Conservation (phyloP, 2,113 vertebrate species). For the Syrrhaptes paradoxus region DNA sequence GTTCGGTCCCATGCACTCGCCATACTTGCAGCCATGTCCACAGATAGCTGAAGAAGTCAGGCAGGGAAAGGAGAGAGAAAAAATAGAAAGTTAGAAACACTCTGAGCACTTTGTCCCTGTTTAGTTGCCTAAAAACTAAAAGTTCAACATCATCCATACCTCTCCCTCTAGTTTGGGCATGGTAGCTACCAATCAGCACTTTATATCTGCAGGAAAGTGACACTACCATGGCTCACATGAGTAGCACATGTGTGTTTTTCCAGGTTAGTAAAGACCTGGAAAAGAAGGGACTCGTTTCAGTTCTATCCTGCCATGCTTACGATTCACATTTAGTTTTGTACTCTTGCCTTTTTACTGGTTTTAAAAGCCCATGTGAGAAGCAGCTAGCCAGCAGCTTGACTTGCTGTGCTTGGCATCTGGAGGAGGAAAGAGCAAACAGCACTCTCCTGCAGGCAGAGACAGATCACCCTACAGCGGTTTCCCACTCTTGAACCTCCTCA, state of each 20-base stretch:
- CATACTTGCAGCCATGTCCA: conserved; percentile 89
- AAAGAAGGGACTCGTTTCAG: background rate
- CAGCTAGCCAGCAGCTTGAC: background rate
- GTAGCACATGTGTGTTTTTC: background rate
- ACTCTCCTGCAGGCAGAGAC: background rate
- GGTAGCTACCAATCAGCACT: background rate
- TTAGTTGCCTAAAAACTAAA: background rate
- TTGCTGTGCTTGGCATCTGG: background rate
- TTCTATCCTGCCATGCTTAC: background rate
- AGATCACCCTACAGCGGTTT: background rate
- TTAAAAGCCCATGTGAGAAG: background rate
- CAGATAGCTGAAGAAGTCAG: conserved; percentile 82
- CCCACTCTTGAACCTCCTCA: background rate
- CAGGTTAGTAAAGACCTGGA: background rate
- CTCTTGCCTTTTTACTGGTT: background rate
- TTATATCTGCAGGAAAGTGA: background rate
- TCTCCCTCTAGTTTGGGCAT: background rate
- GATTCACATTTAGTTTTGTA: background rate
- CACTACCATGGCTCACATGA: fast-evolving
- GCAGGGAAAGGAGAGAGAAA: conserved; percentile 60
- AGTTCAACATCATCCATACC: background rate
- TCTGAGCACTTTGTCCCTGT: background rate
- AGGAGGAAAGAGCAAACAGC: background rate
- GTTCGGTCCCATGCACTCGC: conserved; percentile 90
- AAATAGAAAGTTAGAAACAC: conserved; percentile 5